A percentile compares a stretch with the other conserved stretches of the same genome.
Conservation (phyloP, 1,140 invertebrate species). For the Euura saliciscinereae region DNA sequence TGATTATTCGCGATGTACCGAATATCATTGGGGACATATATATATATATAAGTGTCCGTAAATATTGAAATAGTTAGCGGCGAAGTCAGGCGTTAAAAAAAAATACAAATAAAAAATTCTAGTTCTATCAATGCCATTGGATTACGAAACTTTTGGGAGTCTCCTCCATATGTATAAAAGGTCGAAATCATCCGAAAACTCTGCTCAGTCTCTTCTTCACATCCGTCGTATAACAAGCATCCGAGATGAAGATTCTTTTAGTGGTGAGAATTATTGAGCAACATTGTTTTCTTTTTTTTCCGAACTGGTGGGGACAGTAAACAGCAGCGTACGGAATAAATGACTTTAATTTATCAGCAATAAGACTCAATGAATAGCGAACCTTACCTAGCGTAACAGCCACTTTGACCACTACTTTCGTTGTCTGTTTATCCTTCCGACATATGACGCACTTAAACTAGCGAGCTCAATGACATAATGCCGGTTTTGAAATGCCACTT, state of each 20-base stretch:
- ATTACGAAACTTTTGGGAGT: constrained; percentile 48
- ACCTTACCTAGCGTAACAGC: constrained; percentile 15
- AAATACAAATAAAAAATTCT: constrained; percentile 18
- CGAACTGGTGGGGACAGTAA: not conserved
- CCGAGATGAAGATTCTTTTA: constrained; percentile 53
- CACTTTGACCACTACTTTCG: not conserved
- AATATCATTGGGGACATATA: too few relatives aligned
- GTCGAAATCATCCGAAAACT: constrained; percentile 44
- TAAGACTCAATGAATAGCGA: not conserved
- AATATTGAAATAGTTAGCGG: too few relatives aligned
- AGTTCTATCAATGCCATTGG: constrained; percentile 35
- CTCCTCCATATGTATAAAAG: constrained; percentile 52
- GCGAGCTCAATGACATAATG: too few relatives aligned
- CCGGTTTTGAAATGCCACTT: too few relatives aligned
- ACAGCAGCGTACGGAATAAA: not conserved
- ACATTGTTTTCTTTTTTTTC: not conserved
- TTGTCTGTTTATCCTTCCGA: not conserved
- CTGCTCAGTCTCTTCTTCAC: constrained; percentile 44
- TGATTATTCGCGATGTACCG: too few relatives aligned
- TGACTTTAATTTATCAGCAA: not conserved
- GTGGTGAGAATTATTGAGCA: constrained; percentile 45
- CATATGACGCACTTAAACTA: not conserved
- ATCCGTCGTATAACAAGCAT: constrained; percentile 32
- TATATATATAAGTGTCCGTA: too few relatives aligned
- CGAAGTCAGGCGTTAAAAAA: too few relatives aligned